Percentiles rank a stretch among this genome's conserved stretches.
phyloP scores from a whole-genome alignment of 2,797 vertebrate species.

The Pipistrellus nathusii region DNA sequence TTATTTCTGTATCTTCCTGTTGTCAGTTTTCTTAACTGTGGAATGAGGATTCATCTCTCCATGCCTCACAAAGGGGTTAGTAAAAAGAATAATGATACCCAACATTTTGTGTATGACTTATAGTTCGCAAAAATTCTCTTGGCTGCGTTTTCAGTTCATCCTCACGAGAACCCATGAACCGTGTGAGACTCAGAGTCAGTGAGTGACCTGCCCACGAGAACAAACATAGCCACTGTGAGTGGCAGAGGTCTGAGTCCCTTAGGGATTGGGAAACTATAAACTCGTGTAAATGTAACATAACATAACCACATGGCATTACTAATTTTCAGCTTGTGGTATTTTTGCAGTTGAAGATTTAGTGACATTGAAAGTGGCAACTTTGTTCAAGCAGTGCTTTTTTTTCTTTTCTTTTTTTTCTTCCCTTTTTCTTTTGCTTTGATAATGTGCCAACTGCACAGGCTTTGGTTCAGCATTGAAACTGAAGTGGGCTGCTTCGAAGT shows the following conservation, averaged over 20 bases:
- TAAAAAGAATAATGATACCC: conserved; percentile 27
- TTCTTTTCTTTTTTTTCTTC: neutral
- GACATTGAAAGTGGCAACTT: conserved; percentile 75
- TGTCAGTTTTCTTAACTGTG: conserved; percentile 44
- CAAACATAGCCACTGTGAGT: neutral
- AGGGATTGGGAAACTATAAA: conserved; percentile 15
- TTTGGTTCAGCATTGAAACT: conserved; percentile 75
- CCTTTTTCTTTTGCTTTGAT: conserved; percentile 59
- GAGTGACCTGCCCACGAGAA: neutral
- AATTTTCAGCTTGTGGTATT: conserved; percentile 72
- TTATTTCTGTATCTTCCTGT: neutral
- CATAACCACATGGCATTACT: conserved; percentile 55
- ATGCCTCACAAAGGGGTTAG: conserved; percentile 7
- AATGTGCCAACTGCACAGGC: conserved; percentile 76
- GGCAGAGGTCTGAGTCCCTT: neutral
- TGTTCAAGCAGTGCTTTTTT: conserved; percentile 64
- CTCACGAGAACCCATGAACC: neutral
- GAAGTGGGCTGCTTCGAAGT: conserved; percentile 73
- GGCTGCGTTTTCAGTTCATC: neutral
- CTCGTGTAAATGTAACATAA: conserved; percentile 45
- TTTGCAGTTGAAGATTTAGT: conserved; percentile 75
- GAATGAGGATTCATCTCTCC: conserved; percentile 17
- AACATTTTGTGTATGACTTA: conserved; percentile 6
- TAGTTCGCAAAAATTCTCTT: neutral
- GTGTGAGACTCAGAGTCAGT: neutral